Evolutionary conservation across 2,113 vertebrate species (phyloP), one percentile per base, ranked within the genome.

Genomic region (Petromus typicus): DNA sequence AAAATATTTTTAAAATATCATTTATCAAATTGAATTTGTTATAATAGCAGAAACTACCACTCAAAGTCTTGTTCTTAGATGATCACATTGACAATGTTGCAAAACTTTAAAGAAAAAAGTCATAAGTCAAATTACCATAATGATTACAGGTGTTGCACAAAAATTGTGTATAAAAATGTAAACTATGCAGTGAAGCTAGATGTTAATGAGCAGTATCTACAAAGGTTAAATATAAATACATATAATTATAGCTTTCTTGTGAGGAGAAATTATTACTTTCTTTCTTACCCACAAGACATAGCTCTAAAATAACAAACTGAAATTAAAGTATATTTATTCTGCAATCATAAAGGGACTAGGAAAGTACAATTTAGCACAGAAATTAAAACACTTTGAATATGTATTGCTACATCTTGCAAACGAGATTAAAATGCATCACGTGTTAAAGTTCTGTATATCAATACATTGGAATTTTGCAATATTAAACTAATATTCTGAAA

Each of bases 201-300:
- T 95, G 92, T 90, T 98, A 98, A 98, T 98, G 96, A 98, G 91
- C 75, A 97, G 86, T 96, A 95, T 96, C 93, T 96, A 95, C 85
- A 98, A 98, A 98, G 96, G 96, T 98, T 98, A 98, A 98, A 98
- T 98, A 97, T 96, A 98, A 98, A 98, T 97, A 97, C 83, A 92
- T 34, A 37, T 97, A 98, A 98, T 98, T 98, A 97, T 69, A 98
- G 96, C 97, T 98, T 97, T 97, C 96, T 97, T 92, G 89, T 96
- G 95, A 97, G 83, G 95, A 96, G 96, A 97, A 98, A 97, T 97
- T 97, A 97, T 97, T 97, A 96, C 91, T 98, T 98, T 96, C 81
- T 97, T 97, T 96, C 81, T 97, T 97, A 93, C 59, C 86, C 75
- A 59, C 23, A 95, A 96, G 93, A 94, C 86, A 89, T 91, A 57